Evolutionary conservation across 2,797 vertebrate genomes (phyloP), one percentile per base, ranked within the genome.

Genomic region (Alectoris magna): DNA sequence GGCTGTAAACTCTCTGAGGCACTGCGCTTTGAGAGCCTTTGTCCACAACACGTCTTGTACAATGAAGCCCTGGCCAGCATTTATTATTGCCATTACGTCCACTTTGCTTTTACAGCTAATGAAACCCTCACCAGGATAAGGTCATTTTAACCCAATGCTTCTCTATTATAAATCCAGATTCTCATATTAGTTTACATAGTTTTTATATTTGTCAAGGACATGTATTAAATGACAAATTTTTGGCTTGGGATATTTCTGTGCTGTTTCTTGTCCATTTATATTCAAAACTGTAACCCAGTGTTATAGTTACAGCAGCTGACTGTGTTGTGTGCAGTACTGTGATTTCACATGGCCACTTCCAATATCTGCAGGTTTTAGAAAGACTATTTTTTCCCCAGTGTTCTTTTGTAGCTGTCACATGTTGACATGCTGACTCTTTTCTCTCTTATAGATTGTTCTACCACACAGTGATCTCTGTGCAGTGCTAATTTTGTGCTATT

Each of bases 41-140:
- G 39, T 75, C 70, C 41, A 15, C 5, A 51, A 23, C 0, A 0
- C n/a, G 10, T 38, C 0, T 0, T 31, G 23, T 9, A 66, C 49
- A 53, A 10, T 18, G 24, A 7, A 4, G 17, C 24, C 41, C n/a
- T 66, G 63, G 58, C 31, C 69, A 55, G 66, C 36, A 74, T 31
- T 56, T 49, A 43, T 36, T 44, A 36, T 26, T 63, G 56, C 39
- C 34, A 36, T 73, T 79, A 14, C 8, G 14, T 56, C 55, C 29
- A 12, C n/a, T 71, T 75, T 70, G 24, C 13, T 91, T 64, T 51
- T 62, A 43, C 24, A 71, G n/a, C 9, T 60, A 44, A 36, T 36
- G 14, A 80, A 71, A 76, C 41, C n/a, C 84, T 79, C 39, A 38
- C 31, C 29, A 26, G 55, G 21, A 9, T 18, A 60, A 23, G 15